phyloP scores from a whole-genome alignment of 2,797 vertebrate genomes.

The Enteromius mattozi region DNA sequence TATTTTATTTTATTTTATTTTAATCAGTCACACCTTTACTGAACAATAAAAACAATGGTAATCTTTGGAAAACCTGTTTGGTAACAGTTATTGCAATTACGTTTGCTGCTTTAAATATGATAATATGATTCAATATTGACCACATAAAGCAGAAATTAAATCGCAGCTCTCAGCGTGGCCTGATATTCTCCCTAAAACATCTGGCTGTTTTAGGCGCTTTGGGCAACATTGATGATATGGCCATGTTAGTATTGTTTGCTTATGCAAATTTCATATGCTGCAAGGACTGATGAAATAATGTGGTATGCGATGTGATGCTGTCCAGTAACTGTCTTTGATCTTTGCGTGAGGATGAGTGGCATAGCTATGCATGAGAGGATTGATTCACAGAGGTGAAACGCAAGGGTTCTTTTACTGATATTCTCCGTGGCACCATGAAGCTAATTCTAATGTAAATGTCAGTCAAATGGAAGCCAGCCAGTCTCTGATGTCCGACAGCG shows the following conservation, averaged over 20 bases:
- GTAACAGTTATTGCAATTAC: neutral
- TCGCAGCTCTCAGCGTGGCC: neutral
- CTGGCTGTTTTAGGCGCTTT: neutral
- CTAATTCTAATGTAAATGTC: slow-evolving; percentile 76
- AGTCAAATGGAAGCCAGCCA: slow-evolving; percentile 58
- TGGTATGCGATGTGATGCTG: slow-evolving; percentile 33
- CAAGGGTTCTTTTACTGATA: slow-evolving; percentile 33
- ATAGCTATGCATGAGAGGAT: slow-evolving; percentile 56
- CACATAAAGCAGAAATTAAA: neutral
- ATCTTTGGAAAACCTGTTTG: neutral
- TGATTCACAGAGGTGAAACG: slow-evolving; percentile 61
- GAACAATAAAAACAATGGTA: neutral
- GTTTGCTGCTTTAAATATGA: neutral
- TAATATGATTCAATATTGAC: neutral
- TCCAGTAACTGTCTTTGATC: slow-evolving; percentile 50
- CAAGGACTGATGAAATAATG: slow-evolving; percentile 39
- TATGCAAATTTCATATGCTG: slow-evolving; percentile 51
- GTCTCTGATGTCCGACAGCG: slow-evolving; percentile 54
- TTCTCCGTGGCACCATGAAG: slow-evolving; percentile 48
- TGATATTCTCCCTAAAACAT: neutral
- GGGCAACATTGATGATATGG: neutral
- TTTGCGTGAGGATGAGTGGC: slow-evolving; percentile 43
- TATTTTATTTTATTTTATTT: neutral
- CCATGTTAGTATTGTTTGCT: slow-evolving; percentile 18
- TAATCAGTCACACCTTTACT: neutral